Percentiles rank a stretch among this genome's conserved stretches.
Conservation (phyloP, 2,797 vertebrate genomes). For the Furcifer pardalis region DNA sequence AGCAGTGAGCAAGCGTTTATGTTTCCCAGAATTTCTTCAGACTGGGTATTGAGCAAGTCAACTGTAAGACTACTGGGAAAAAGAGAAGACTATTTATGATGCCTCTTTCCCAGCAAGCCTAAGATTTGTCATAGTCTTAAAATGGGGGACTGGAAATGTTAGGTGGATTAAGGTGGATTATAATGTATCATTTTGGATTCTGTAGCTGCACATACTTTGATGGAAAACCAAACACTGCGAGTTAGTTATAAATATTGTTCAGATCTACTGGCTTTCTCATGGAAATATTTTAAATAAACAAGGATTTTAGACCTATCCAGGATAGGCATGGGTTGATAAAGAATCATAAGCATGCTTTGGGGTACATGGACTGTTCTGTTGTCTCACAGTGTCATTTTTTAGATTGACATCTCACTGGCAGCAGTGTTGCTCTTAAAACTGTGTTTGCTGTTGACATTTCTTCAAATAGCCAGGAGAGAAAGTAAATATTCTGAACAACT, state of each 20-base stretch:
- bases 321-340: background rate
- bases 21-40: background rate
- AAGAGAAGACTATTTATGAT: background rate
- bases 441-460: background rate
- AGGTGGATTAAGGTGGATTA: background rate
- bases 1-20: background rate
- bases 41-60: background rate
- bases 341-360: background rate
- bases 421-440: background rate
- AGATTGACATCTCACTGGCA: background rate
- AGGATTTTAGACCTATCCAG: background rate
- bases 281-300: background rate
- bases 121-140: background rate
- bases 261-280: background rate
- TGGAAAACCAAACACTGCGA: background rate
- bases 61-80: too few species aligned
- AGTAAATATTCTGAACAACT: background rate
- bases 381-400: background rate
- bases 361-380: background rate
- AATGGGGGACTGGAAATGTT: background rate
- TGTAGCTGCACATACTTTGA: background rate
- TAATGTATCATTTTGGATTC: background rate
- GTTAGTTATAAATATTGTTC: background rate
- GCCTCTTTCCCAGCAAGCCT: background rate
- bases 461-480: background rate